These are phyloP conservation scores for Eumeta japonica DNA, from an alignment of 1,140 invertebrate genomes.

Conservation along the genomic window DNA sequence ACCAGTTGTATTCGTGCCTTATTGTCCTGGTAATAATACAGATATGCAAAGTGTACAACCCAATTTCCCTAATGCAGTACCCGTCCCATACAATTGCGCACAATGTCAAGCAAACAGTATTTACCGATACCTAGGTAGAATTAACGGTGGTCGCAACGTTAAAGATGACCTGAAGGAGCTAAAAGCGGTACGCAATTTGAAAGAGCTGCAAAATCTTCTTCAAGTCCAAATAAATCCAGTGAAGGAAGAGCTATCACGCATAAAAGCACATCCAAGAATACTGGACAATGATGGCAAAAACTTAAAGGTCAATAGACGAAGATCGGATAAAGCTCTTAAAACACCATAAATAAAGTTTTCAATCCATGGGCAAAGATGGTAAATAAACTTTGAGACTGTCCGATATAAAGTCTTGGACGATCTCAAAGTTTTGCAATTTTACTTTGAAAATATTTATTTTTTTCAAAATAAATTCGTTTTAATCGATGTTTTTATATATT, in stretches of 20 bases:
- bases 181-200: constrained; percentile 17
- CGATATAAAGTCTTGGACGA: constrained; percentile 44
- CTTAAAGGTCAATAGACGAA: background rate
- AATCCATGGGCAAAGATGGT: background rate
- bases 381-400: constrained; percentile 44
- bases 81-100: constrained; percentile 43
- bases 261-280: constrained; percentile 30
- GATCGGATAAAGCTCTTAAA: background rate
- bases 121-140: constrained; percentile 30
- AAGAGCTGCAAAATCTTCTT: constrained; percentile 34
- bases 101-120: constrained; percentile 40
- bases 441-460: constrained; percentile 4
- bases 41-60: constrained; percentile 50
- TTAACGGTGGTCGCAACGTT: constrained; percentile 30
- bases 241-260: constrained; percentile 26
- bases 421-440: constrained; percentile 30
- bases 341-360: background rate
- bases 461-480: constrained; percentile 8
- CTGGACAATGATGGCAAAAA: constrained; percentile 19
- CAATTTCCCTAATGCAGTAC: constrained; percentile 59
- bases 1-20: constrained; percentile 62
- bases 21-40: constrained; percentile 53
- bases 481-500: too few relatives aligned
- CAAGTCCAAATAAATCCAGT: constrained; percentile 36
- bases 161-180: constrained; percentile 36